Percentiles rank a stretch among this genome's conserved stretches.
phyloP scores from a whole-genome alignment of 1,140 invertebrate species.

The Halyomorpha halys region DNA sequence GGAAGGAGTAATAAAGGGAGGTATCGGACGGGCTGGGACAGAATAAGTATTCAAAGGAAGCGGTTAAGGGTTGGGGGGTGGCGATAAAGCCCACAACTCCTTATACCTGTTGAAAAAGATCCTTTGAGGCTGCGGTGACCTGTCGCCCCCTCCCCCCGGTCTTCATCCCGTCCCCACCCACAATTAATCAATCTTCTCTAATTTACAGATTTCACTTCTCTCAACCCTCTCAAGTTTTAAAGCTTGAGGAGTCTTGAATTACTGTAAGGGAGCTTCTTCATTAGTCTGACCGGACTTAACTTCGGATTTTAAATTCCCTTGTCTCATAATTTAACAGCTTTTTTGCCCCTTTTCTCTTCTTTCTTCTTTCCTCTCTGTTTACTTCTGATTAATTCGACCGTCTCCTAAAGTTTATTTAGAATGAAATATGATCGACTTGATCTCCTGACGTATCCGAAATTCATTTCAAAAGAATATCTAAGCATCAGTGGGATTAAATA shows the following conservation, averaged over 20 bases:
- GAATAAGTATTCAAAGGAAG: constrained; percentile 5
- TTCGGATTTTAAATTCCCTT: too few relatives aligned
- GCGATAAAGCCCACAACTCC: constrained; percentile 3
- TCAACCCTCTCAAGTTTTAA: constrained; percentile 3
- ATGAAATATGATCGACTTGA: too few relatives aligned
- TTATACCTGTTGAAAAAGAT: constrained; percentile 3
- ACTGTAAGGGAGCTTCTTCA: constrained; percentile 4
- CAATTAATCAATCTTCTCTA: constrained; percentile 9
- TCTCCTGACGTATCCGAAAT: too few relatives aligned
- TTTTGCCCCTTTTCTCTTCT: too few relatives aligned
- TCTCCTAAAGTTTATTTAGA: too few relatives aligned
- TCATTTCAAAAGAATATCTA: too few relatives aligned
- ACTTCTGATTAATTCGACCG: too few relatives aligned
- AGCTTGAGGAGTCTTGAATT: neutral
- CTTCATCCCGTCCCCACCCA: neutral
- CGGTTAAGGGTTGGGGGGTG: neutral
- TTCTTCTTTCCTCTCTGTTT: too few relatives aligned
- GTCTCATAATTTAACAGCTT: too few relatives aligned
- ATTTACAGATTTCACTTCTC: constrained; percentile 5
- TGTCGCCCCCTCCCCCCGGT: neutral
- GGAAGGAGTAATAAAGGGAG: neutral
- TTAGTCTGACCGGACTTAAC: neutral
- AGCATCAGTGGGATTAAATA: too few relatives aligned
- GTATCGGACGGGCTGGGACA: neutral
- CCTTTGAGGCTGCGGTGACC: constrained; percentile 3